Base-by-base conservation (phyloP, 2,113 vertebrate species). In the Melanerpes formicivorus region DNA sequence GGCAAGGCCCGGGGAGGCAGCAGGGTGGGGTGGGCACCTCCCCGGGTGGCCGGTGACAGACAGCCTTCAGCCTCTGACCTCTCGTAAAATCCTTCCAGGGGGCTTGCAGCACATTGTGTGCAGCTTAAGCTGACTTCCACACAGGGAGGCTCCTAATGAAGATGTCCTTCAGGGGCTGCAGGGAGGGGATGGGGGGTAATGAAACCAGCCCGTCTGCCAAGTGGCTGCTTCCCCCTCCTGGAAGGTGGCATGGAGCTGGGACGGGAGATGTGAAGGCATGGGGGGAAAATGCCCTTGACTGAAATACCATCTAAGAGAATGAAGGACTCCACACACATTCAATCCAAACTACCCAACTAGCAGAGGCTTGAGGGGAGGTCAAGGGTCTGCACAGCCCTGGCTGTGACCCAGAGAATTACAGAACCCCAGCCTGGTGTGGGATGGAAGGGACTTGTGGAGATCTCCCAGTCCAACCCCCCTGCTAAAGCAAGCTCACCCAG, bases 31-130 rank as follows among this genome's bases (percentile, higher is more conserved):
- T 87, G 78, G 80, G 55, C 63, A 84, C 32, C 40, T 40, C 87
- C 90, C 74, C 3, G 54, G 64, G 60, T 81, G 84, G 88, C 74
- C 90, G 74, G 70, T 76, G 90, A 94, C 79, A 78, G 93, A 30
- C 91, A 84, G 73, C 65, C 82, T 88, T 0, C 0, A 93, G 93
- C 14, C 1, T 92, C 80, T 93, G 93, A 95, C 90, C 90, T 78
- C 93, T 88, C 55, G 34, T 42, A 91, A 93, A 95, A 95, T 30
- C 87, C 80, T 91, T 86, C 83, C 66, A 74, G 87, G 90, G 89
- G 85, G 62, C 75, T 81, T 40, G 82, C 5, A 29, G 23, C 70
- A 37, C 46, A 90, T 46, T 90, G 90, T 82, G 75, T 84, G 66
- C 56, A 66, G 64, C 80, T 32, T 14, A 44, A 79, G 77, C 76